Percentiles rank a stretch among this genome's conserved stretches.
Evolutionary conservation across 1,140 invertebrate genomes (phyloP).

Genomic region (Kradibia gibbosae): DNA sequence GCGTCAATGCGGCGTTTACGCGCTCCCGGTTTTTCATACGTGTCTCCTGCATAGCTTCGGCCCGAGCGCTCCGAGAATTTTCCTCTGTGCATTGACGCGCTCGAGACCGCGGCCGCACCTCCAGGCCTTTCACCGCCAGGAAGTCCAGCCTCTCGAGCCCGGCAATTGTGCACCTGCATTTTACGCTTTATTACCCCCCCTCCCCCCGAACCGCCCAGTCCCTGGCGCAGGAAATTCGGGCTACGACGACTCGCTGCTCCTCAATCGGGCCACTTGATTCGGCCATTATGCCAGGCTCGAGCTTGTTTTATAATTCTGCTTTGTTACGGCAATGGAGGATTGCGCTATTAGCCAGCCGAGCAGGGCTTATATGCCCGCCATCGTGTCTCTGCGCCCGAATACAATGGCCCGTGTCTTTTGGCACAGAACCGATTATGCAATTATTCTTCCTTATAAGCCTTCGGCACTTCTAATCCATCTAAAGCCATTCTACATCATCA

Average conservation of each 20-base stretch:
- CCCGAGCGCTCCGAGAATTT: neutral
- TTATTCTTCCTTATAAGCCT: neutral
- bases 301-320: constrained; percentile 6
- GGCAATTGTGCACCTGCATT: neutral
- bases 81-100: neutral
- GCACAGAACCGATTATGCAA: neutral
- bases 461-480: no score
- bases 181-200: no score
- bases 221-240: neutral
- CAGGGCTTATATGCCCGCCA: neutral
- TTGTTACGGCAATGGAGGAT: neutral
- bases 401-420: neutral
- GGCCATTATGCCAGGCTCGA: neutral
- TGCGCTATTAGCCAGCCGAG: neutral
- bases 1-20: constrained; percentile 3
- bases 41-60: neutral
- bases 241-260: no score
- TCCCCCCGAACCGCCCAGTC: no score
- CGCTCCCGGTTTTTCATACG: neutral
- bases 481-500: no score
- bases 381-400: neutral
- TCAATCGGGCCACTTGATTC: neutral
- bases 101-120: neutral
- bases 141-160: no score
- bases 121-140: no score